These are phyloP conservation scores for Rhagonycha lutea DNA, from an alignment of 2,888 invertebrate species.

Conservation along the genomic window DNA sequence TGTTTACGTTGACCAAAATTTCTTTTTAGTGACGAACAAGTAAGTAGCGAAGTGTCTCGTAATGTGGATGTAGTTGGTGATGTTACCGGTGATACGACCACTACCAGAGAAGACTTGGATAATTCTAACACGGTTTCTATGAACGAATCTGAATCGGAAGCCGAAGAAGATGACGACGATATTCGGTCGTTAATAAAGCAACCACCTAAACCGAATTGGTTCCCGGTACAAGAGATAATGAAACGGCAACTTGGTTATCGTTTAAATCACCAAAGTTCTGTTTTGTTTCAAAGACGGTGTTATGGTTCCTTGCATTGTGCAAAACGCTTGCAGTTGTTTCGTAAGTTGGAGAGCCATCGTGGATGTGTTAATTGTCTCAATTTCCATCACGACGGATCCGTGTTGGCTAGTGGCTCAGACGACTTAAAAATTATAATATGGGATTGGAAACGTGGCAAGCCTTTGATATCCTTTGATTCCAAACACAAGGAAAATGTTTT, in stretches of 20 bases:
- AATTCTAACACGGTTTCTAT: conserved; percentile 28
- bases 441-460: conserved; percentile 83
- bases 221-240: conserved; percentile 65
- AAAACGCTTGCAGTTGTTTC: conserved; percentile 78
- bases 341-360: conserved; percentile 75
- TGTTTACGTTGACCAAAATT: not conserved
- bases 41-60: not conserved
- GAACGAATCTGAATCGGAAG: conserved; percentile 39
- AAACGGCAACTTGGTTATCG: conserved; percentile 66
- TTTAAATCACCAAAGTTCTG: conserved; percentile 56
- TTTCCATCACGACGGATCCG: conserved; percentile 79
- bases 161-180: conserved; percentile 47
- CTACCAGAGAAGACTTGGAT: conserved; percentile 23
- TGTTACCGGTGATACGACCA: conserved; percentile 17
- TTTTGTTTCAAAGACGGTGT: conserved; percentile 70
- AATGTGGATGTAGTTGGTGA: not conserved
- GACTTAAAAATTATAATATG: conserved; percentile 85
- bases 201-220: conserved; percentile 71
- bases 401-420: conserved; percentile 89
- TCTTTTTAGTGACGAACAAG: not conserved
- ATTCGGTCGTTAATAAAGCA: conserved; percentile 59
- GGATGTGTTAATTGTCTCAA: conserved; percentile 93
- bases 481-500: conserved; percentile 90
- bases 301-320: conserved; percentile 83
- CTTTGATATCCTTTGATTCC: conserved; percentile 70